Percentiles rank a stretch among this genome's conserved stretches.
These are phyloP conservation scores for Brachyhypopomus gauderio DNA, from an alignment of 2,113 vertebrate species.

Conservation along the genomic window DNA sequence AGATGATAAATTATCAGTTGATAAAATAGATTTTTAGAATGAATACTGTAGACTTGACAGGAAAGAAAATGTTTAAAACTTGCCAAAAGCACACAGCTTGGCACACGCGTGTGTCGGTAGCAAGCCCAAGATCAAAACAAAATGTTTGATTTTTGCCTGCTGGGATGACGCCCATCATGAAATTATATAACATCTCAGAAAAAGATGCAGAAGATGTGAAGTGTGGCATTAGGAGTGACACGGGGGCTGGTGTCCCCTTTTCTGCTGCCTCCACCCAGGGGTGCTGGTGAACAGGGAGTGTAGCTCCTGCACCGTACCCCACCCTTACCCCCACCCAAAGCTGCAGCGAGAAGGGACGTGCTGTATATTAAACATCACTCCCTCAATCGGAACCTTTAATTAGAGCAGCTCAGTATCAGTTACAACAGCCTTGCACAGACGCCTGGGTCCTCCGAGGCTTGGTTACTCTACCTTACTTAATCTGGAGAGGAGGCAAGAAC, in stretches of 20 bases:
- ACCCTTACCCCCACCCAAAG: constrained; percentile 15
- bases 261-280: constrained; percentile 30
- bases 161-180: neutral
- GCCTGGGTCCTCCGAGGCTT: constrained; percentile 78
- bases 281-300: constrained; percentile 38
- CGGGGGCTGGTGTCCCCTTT: constrained; percentile 3
- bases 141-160: neutral
- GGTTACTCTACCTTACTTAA: constrained; percentile 83
- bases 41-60: neutral
- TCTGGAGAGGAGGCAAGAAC: constrained; percentile 67
- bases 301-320: constrained; percentile 23
- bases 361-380: constrained; percentile 72
- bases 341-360: constrained; percentile 54
- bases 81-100: neutral
- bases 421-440: constrained; percentile 78
- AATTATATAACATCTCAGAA: neutral
- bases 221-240: constrained; percentile 3
- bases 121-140: neutral
- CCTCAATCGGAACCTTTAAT: constrained; percentile 82
- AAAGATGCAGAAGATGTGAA: neutral
- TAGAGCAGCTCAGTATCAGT: constrained; percentile 82
- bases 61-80: neutral
- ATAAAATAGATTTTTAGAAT: neutral
- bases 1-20: neutral
- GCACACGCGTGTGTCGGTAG: neutral